phyloP scores from a whole-genome alignment of 2,888 invertebrate genomes.

The Pollenia angustigena region DNA sequence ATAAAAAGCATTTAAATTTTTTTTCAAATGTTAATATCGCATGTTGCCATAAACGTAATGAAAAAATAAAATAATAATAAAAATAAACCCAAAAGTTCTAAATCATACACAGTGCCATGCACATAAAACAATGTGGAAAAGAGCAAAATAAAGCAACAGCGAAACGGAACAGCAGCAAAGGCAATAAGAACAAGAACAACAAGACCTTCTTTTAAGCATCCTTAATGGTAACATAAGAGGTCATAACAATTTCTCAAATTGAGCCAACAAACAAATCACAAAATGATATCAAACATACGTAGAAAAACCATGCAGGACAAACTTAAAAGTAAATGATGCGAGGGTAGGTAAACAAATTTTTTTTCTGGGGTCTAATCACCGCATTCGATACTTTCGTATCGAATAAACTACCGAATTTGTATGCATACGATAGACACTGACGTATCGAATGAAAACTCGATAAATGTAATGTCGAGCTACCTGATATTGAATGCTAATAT shows the following conservation, averaged over 20 bases:
- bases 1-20: slow-evolving; percentile 54
- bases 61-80: neutral
- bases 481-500: no score
- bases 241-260: slow-evolving; percentile 72
- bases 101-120: no score
- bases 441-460: no score
- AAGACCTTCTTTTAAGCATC: slow-evolving; percentile 48
- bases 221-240: slow-evolving; percentile 60
- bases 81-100: neutral
- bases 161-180: neutral
- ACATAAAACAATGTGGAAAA: slow-evolving; percentile 6
- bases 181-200: neutral
- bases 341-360: neutral
- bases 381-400: no score
- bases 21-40: slow-evolving; percentile 38
- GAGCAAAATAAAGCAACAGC: neutral
- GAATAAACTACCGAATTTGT: no score
- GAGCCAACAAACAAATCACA: slow-evolving; percentile 70
- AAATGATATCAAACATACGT: slow-evolving; percentile 47
- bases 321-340: neutral
- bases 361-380: no score
- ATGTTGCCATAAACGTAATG: slow-evolving; percentile 33
- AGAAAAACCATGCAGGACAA: neutral
- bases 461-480: no score
- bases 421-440: no score